Conservation (phyloP, 2,113 vertebrate genomes). For the Scortum barcoo region DNA sequence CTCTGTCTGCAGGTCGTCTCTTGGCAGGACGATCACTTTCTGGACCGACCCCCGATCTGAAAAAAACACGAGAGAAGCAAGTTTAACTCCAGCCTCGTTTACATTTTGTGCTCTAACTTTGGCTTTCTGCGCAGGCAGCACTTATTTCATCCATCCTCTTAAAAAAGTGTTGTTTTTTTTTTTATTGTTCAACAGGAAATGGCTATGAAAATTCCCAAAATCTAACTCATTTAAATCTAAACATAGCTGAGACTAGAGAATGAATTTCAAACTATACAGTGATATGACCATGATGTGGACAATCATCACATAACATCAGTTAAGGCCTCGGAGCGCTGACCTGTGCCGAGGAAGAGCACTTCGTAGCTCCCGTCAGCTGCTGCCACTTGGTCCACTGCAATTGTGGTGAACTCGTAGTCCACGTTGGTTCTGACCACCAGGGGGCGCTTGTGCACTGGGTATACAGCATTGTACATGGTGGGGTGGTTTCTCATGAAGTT, state of each 20-base stretch:
- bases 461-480: constrained; percentile 95
- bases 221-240: too few species aligned
- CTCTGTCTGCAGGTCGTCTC: constrained; percentile 95
- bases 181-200: not conserved
- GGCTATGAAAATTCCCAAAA: not conserved
- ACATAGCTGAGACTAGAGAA: not conserved
- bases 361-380: constrained; percentile 98
- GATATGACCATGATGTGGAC: not conserved
- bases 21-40: constrained; percentile 97
- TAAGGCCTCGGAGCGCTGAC: constrained; percentile 74
- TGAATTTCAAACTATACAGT: not conserved
- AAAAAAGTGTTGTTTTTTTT: not conserved
- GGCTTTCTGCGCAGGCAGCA: not conserved
- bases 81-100: not conserved
- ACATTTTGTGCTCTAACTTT: not conserved
- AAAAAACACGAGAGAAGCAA: constrained; percentile 3
- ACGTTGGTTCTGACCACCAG: constrained; percentile 95
- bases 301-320: not conserved
- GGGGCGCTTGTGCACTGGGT: constrained; percentile 96
- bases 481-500: constrained; percentile 99
- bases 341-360: constrained; percentile 99
- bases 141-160: not conserved
- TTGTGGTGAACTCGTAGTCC: constrained; percentile 97
- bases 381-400: constrained; percentile 97
- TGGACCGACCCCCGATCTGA: constrained; percentile 96